Base-by-base conservation (phyloP, 2,888 invertebrate genomes). In the Drosophila neoperkinsi region DNA sequence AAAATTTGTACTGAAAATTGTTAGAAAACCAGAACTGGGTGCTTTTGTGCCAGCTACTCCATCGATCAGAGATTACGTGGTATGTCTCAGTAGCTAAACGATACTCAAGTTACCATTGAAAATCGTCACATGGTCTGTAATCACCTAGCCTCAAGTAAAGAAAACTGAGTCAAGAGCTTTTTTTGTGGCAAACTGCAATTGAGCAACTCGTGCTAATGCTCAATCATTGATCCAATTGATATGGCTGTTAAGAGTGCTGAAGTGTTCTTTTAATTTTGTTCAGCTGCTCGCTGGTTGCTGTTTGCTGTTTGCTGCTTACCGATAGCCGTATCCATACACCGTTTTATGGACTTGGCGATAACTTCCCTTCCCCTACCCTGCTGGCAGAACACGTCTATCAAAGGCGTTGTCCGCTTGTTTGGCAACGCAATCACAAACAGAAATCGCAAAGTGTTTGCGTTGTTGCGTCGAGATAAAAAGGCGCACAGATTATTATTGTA, bases 141-240 rank as follows among this genome's bases (percentile, higher is more conserved):
- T 46, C 21, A 25, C 13, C 9, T 25, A 9, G 21, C 46, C 57
- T 31, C 41, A 30, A 30, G 16, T 43, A 16, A 31, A 10, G 28
- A 56, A 56, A 61, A 61, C 18, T 18, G 30, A 21, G 53, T 33
- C 7, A 38, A 56, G 13, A 46, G n/a, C 21, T 61, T 9, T 18
- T 30, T 28, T 1, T 51, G 6, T 21, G n/a, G 13, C 21, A 9
- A 16, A 57, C 31, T 81, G 81, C 68, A 71, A 64, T 64, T 71
- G 81, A 67, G 62, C 50, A 90, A 79, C 86, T 71, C 86, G 86
- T 82, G 90, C 90, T 79, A 74, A 74, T 77, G 74, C 82, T 85
- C 83, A 85, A 85, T 90, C 85, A 85, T 79, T 81, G 81, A 79
- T 81, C 68, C 67, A 55, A 71, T 78, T 72, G 86, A 90, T 88